phyloP scores from a whole-genome alignment of 2,797 vertebrate species.

The Thunnus albacares region DNA sequence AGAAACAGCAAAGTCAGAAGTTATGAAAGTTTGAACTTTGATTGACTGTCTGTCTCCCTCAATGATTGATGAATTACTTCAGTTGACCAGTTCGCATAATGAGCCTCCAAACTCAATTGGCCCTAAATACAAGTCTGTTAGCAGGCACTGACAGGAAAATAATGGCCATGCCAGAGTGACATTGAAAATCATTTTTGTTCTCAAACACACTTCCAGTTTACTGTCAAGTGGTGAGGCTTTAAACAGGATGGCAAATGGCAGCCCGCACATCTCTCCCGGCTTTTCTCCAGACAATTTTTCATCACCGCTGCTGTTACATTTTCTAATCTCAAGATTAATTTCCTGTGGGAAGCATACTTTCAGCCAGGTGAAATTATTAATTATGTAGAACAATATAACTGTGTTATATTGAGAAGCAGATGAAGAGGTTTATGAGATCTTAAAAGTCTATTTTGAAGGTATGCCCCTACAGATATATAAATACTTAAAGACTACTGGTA shows the following conservation, averaged over 20 bases:
- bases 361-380: slow-evolving; percentile 40
- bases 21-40: slow-evolving; percentile 29
- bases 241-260: slow-evolving; percentile 33
- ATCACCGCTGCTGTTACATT: slow-evolving; percentile 15
- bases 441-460: neutral
- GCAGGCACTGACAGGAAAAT: slow-evolving; percentile 4
- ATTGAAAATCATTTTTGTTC: slow-evolving; percentile 6
- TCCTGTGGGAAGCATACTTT: slow-evolving; percentile 40
- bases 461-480: neutral
- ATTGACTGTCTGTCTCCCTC: slow-evolving; percentile 15
- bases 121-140: neutral
- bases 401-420: slow-evolving; percentile 1
- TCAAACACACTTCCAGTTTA: slow-evolving; percentile 10
- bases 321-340: slow-evolving; percentile 59
- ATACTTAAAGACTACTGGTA: neutral
- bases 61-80: slow-evolving; percentile 22
- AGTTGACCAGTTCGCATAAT: slow-evolving; percentile 9
- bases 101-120: slow-evolving; percentile 22
- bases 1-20: slow-evolving; percentile 15
- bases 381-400: slow-evolving; percentile 16
- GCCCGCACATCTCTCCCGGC: neutral
- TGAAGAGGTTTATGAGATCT: slow-evolving; percentile 16
- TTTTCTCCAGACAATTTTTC: slow-evolving; percentile 8
- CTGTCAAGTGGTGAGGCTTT: slow-evolving; percentile 27
- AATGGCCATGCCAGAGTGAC: slow-evolving; percentile 26